These are phyloP conservation scores for Drosophila kuntzei DNA, from an alignment of 2,888 invertebrate species.

Conservation along the genomic window DNA sequence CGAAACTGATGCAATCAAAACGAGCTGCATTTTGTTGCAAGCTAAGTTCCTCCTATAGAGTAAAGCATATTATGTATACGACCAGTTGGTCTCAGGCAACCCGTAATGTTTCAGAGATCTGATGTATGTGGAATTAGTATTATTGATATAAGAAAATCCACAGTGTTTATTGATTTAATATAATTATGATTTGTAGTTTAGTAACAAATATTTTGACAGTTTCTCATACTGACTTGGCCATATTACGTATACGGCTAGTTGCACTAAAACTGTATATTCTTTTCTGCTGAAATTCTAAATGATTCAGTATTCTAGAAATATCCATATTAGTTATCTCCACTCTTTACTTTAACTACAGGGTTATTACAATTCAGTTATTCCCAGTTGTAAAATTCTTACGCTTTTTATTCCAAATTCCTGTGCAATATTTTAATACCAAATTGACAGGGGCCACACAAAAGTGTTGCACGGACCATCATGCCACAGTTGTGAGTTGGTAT, in stretches of 20 bases:
- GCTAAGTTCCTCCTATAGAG: not conserved
- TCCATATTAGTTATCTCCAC: not conserved
- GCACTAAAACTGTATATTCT: not conserved
- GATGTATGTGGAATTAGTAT: too few relatives aligned
- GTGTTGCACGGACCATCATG: constrained; percentile 33
- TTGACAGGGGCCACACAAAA: constrained; percentile 58
- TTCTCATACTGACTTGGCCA: not conserved
- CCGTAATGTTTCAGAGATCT: not conserved
- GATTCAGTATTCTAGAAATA: not conserved
- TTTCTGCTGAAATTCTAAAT: not conserved
- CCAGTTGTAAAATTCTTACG: not conserved
- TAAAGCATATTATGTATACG: not conserved
- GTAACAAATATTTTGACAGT: too few relatives aligned
- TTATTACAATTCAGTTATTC: not conserved
- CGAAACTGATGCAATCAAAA: not conserved
- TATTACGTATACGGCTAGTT: not conserved
- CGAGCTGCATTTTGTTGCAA: not conserved
- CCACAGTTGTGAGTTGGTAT: constrained; percentile 28
- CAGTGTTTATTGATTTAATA: too few relatives aligned
- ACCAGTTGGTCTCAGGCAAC: not conserved
- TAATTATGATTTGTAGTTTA: too few relatives aligned
- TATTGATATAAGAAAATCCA: too few relatives aligned
- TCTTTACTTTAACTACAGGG: not conserved
- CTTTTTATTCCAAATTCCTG: constrained; percentile 21
- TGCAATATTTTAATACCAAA: constrained; percentile 65